Conservation (phyloP, 2,888 invertebrate genomes). For the Apotomis turbidana region DNA sequence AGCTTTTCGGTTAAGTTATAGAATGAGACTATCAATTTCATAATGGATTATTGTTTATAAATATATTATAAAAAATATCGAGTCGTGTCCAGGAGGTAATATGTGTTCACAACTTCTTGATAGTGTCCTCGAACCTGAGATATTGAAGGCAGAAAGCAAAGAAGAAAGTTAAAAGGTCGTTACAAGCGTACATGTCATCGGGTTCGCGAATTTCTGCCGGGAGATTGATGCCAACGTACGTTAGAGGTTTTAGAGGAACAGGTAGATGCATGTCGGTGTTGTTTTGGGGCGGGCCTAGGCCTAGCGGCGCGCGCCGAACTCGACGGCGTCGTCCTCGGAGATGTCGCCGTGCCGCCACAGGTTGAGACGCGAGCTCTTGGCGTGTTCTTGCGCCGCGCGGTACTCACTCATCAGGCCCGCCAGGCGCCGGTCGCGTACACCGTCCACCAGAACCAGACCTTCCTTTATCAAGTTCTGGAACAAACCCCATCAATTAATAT, state of each 20-base stretch:
- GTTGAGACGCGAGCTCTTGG: slow-evolving; percentile 92
- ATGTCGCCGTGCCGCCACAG: slow-evolving; percentile 99
- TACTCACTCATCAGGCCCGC: slow-evolving; percentile 92
- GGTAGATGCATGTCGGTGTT: slow-evolving; percentile 53
- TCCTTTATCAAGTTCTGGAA: slow-evolving; percentile 92
- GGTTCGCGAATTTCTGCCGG: neutral
- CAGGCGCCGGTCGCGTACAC: slow-evolving; percentile 91
- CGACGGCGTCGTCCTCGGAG: slow-evolving; percentile 93
- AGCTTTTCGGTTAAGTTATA: slow-evolving; percentile 15
- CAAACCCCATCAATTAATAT: neutral
- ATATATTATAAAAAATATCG: slow-evolving; percentile 39
- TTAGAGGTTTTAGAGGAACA: slow-evolving; percentile 58
- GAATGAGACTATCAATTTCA: slow-evolving; percentile 15
- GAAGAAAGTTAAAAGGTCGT: slow-evolving; percentile 14
- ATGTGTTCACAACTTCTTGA: slow-evolving; percentile 32
- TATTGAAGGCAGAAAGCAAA: slow-evolving; percentile 15
- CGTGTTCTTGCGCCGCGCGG: slow-evolving; percentile 92
- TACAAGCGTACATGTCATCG: slow-evolving; percentile 4
- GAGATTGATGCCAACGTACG: neutral
- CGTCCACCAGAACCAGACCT: slow-evolving; percentile 92
- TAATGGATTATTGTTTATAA: slow-evolving; percentile 28
- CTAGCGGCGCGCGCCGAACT: slow-evolving; percentile 80
- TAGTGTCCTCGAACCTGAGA: slow-evolving; percentile 17
- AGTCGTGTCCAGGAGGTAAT: slow-evolving; percentile 36
- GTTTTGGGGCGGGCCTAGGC: slow-evolving; percentile 47